phyloP scores from a whole-genome alignment of 2,113 vertebrate genomes.

The Regulus satrapa region DNA sequence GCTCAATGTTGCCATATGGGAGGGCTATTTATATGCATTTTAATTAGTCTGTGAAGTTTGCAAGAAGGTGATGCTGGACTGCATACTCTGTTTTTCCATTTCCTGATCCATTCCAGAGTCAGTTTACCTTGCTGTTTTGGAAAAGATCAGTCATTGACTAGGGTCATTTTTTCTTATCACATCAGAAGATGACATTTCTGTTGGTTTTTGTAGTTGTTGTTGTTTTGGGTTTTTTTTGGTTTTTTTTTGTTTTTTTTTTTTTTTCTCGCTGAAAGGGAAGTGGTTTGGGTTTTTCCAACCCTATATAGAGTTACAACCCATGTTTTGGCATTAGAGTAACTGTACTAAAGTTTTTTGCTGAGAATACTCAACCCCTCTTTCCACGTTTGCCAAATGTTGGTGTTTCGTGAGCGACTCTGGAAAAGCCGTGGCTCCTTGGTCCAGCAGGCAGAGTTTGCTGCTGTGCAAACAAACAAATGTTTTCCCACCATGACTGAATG shows the following conservation, averaged over 20 bases:
- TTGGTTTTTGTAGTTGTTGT: too few species aligned
- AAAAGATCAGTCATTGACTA: neutral
- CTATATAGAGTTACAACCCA: accelerated
- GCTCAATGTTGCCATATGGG: neutral
- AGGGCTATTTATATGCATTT: neutral
- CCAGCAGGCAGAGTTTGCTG: neutral
- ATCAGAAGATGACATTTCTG: neutral
- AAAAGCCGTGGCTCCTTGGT: neutral
- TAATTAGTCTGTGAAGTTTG: neutral
- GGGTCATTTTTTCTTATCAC: neutral
- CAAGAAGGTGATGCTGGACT: neutral
- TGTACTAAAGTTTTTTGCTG: neutral
- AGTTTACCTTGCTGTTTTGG: neutral
- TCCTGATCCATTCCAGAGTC: neutral
- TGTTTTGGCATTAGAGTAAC: neutral
- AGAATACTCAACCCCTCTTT: neutral
- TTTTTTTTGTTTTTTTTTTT: too few species aligned
- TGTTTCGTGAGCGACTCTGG: neutral
- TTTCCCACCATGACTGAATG: neutral
- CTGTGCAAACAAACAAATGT: neutral
- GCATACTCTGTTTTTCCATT: neutral
- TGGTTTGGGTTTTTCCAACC: neutral
- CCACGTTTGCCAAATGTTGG: neutral
- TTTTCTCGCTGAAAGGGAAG: neutral
- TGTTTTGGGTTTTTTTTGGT: neutral